Evolutionary conservation across 2,888 invertebrate species (phyloP).

Genomic region (Philopedon plagiatum): DNA sequence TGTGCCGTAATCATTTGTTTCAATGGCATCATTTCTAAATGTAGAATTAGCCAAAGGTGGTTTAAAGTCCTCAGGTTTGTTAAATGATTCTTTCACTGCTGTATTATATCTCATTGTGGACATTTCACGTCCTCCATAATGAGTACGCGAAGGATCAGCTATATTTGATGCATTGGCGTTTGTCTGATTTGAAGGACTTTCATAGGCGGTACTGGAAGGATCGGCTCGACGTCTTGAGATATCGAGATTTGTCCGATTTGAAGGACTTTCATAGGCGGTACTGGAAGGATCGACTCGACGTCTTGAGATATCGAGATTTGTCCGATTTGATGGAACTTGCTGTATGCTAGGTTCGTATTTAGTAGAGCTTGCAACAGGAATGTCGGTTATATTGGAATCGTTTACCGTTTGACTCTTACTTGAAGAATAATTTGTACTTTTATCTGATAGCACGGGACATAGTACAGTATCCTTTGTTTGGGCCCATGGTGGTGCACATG

Average conservation of each 20-base stretch:
- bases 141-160: neutral
- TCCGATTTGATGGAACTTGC: neutral
- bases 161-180: neutral
- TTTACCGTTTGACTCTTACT: slow-evolving; percentile 26
- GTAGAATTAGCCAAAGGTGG: slow-evolving; percentile 5
- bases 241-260: slow-evolving; percentile 13
- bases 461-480: slow-evolving; percentile 40
- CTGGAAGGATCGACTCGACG: neutral
- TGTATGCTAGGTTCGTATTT: neutral
- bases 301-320: neutral
- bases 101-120: neutral
- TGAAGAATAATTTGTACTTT: slow-evolving; percentile 30
- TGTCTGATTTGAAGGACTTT: slow-evolving; percentile 14
- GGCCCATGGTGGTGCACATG: slow-evolving; percentile 39
- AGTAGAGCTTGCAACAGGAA: slow-evolving; percentile 1
- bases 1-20: slow-evolving; percentile 4
- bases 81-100: neutral
- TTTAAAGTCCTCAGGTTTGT: neutral
- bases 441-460: slow-evolving; percentile 45
- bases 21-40: neutral
- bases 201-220: neutral
- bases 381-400: slow-evolving; percentile 6
- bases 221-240: neutral
- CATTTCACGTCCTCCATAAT: neutral
- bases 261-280: neutral